phyloP scores from a whole-genome alignment of 2,888 invertebrate genomes.

The Brenthis hecate region DNA sequence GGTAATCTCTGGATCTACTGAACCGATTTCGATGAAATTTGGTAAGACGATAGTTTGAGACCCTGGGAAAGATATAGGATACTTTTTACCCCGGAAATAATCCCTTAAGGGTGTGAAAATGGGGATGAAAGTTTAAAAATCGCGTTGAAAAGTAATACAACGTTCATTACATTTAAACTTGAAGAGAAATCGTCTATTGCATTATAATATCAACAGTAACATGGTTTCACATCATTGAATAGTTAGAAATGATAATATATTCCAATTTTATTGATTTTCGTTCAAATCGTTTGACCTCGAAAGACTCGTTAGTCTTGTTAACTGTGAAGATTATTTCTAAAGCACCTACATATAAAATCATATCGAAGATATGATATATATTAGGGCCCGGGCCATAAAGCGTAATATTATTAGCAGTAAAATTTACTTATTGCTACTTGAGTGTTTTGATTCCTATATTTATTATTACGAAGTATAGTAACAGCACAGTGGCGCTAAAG shows the following conservation, averaged over 20 bases:
- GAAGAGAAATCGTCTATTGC: neutral
- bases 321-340: slow-evolving; percentile 23
- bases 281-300: slow-evolving; percentile 31
- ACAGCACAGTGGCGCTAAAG: too few species aligned
- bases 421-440: neutral
- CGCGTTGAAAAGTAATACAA: too few species aligned
- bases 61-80: too few species aligned
- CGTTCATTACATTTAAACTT: neutral
- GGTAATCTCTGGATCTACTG: too few species aligned
- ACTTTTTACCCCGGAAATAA: too few species aligned
- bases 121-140: too few species aligned
- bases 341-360: slow-evolving; percentile 12
- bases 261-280: slow-evolving; percentile 34
- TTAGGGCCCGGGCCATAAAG: slow-evolving; percentile 18
- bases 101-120: too few species aligned
- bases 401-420: slow-evolving; percentile 19
- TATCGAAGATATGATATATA: neutral
- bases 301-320: slow-evolving; percentile 28
- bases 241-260: slow-evolving; percentile 35
- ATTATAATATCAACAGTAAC: neutral
- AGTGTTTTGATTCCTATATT: neutral
- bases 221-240: slow-evolving; percentile 20
- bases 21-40: too few species aligned
- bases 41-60: too few species aligned
- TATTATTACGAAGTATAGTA: neutral